Evolutionary conservation across 2,113 vertebrate genomes (phyloP).

Genomic region (Synchiropus splendidus): DNA sequence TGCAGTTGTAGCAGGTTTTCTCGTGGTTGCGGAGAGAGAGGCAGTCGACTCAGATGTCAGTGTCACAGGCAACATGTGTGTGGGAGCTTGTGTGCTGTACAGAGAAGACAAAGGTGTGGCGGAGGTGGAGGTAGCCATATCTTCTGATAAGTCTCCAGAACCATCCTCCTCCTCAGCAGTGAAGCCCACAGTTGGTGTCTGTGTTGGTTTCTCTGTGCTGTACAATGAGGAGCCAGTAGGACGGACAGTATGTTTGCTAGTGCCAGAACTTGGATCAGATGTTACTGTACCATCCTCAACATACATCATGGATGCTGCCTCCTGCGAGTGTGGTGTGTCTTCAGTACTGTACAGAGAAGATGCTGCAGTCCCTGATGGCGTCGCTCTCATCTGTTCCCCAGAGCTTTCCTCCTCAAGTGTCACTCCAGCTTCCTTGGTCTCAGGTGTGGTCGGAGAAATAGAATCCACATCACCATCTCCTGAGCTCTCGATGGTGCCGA

Average conservation of each 20-base stretch:
- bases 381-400: neutral
- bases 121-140: neutral
- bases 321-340: too few relatives aligned
- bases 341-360: too few relatives aligned
- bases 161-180: too few relatives aligned
- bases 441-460: too few relatives aligned
- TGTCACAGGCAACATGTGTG: neutral
- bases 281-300: too few relatives aligned
- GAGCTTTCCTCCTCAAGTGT: too few relatives aligned
- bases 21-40: neutral
- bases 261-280: too few relatives aligned
- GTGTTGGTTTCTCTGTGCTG: conserved; percentile 1
- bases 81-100: neutral
- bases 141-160: neutral
- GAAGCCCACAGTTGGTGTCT: too few relatives aligned
- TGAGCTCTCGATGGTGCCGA: neutral
- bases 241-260: neutral
- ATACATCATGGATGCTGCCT: too few relatives aligned
- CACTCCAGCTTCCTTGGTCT: too few relatives aligned
- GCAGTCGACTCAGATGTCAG: too few relatives aligned
- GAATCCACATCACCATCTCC: conserved; percentile 1
- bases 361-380: too few relatives aligned
- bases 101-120: neutral
- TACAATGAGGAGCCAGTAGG: neutral
- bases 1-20: neutral